phyloP scores from a whole-genome alignment of 2,113 vertebrate species.

The Epinephelus moara region DNA sequence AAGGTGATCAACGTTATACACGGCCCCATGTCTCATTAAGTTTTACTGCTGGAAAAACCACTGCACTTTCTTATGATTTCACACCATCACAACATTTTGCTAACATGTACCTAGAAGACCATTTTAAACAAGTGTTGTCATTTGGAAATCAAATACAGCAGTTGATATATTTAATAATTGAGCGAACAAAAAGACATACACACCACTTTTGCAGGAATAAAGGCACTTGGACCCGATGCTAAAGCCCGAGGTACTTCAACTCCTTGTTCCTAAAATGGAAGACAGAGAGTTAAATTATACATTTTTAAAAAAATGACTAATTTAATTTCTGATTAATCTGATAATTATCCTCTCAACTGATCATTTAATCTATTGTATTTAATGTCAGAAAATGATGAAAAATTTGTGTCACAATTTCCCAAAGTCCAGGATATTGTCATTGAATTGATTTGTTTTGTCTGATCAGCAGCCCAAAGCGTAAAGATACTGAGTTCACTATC shows the following conservation, averaged over 20 bases:
- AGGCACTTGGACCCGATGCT: conserved; percentile 81
- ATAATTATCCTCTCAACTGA: neutral
- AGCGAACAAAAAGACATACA: conserved; percentile 12
- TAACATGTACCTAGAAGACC: neutral
- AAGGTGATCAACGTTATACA: neutral
- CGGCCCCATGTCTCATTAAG: no score
- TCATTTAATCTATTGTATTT: neutral
- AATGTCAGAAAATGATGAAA: neutral
- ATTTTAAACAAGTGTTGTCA: neutral
- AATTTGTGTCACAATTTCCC: neutral
- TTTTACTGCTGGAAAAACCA: neutral
- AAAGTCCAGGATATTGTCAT: neutral
- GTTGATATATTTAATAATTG: neutral
- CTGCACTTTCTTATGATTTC: neutral
- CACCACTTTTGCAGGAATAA: conserved; percentile 81
- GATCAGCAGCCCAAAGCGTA: neutral
- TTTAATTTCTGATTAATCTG: neutral
- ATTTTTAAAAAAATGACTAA: neutral
- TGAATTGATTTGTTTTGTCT: neutral
- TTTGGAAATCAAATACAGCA: neutral
- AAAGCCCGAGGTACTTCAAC: conserved; percentile 76
- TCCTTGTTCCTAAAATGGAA: conserved; percentile 74
- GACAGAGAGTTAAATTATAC: neutral
- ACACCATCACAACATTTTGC: neutral
- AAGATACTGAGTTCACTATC: neutral